Base-by-base conservation (phyloP, 2,113 vertebrate species). In the Podarcis raffonei region DNA sequence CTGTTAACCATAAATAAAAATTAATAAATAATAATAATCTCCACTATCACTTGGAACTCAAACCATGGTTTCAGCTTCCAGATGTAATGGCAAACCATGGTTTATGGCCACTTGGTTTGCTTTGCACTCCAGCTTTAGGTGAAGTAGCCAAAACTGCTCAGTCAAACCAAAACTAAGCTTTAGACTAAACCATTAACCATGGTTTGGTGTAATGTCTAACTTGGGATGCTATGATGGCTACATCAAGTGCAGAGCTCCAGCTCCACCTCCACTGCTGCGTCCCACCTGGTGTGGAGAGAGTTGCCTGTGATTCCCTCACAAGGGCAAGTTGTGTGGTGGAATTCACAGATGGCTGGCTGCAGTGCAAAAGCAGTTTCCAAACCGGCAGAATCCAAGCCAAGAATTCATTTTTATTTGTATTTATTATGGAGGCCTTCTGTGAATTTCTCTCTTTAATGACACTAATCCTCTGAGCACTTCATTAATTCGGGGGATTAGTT, bases 201-300 rank as follows among this genome's bases (percentile, higher is more conserved):
- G 37, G 20, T 78, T 68, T 57, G 12, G 42, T 1, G 1, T 35
- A 5, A 57, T 2, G 6, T 57, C 48, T 35, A 39, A 53, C 32
- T 7, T 23, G n/a, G 32, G 57, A 32, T 25, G 39, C 13, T 59
- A 48, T 13, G 32, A 13, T 84, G 32, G 42, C 42, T 72, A 42
- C n/a, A 74, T 74, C 30, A 72, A 72, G 42, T 35, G 30, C 11
- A 53, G 83, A 74, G n/a, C 2, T 2, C 2, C 20, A 25, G 20
- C 20, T 57, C 42, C 83, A 39, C 2, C 37, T 37, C 30, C 90
- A 69, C 42, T 53, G 48, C 48, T 53, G 48, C 9, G 1, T 53
- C 48, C 22, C 71, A 16, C 23, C 1, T 2, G 1, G 0, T 15
- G 16, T 2, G 0, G 0, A 0, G 66, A 66, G 3, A 1, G 69